A percentile compares a stretch with the other conserved stretches of the same genome.
Conservation (phyloP, 2,888 invertebrate genomes). For the Drosophila trichaetosa region DNA sequence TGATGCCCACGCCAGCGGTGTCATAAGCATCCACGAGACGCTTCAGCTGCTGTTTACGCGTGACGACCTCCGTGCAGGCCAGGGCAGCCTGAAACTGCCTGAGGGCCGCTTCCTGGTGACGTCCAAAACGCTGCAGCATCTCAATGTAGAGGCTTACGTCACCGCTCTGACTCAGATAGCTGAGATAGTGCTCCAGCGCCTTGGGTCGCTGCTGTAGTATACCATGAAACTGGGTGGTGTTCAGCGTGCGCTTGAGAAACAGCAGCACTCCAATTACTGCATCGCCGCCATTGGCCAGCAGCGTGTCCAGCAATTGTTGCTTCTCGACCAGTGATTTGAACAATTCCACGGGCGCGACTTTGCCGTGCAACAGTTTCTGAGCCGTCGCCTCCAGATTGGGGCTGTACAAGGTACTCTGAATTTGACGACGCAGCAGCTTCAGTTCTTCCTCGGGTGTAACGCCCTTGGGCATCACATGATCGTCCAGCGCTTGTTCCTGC, state of each 20-base stretch:
- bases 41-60: conserved; percentile 78
- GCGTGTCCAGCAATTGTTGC: conserved; percentile 89
- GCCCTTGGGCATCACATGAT: conserved; percentile 78
- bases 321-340: conserved; percentile 89
- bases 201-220: conserved; percentile 89
- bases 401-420: conserved; percentile 80
- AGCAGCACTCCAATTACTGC: conserved; percentile 88
- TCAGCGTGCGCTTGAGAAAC: conserved; percentile 91
- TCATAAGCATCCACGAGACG: conserved; percentile 71
- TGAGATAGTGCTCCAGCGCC: conserved; percentile 90
- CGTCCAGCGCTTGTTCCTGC: conserved; percentile 81
- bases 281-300: conserved; percentile 90
- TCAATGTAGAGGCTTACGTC: conserved; percentile 85
- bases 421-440: conserved; percentile 81
- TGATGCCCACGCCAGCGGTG: conserved; percentile 63
- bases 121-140: conserved; percentile 89
- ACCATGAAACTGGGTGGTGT: conserved; percentile 89
- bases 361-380: conserved; percentile 85
- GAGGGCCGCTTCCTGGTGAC: conserved; percentile 88
- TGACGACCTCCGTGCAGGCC: conserved; percentile 74
- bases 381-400: conserved; percentile 81
- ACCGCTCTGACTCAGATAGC: conserved; percentile 90
- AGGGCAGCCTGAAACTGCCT: conserved; percentile 84
- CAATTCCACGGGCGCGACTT: conserved; percentile 85
- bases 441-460: conserved; percentile 84